These are phyloP conservation scores for Pionites leucogaster DNA, from an alignment of 2,113 vertebrate species.

Conservation along the genomic window DNA sequence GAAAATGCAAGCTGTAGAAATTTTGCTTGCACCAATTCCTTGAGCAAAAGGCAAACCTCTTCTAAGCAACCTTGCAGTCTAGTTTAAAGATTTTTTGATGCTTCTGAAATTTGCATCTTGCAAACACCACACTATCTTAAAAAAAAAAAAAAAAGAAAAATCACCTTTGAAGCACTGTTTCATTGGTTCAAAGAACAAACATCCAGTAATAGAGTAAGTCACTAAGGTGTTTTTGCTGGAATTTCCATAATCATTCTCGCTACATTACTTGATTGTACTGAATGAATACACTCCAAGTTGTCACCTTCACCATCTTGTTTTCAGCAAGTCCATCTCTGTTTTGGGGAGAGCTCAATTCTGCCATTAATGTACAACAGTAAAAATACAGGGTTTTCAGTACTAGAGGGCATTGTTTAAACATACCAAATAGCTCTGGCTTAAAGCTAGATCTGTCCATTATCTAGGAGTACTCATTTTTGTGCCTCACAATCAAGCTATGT, in stretches of 20 bases:
- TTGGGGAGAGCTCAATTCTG: background rate
- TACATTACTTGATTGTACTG: background rate
- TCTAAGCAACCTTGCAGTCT: background rate
- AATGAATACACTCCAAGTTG: background rate
- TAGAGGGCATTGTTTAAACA: background rate
- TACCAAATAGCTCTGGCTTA: background rate
- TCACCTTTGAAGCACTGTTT: background rate
- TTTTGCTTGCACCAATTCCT: background rate
- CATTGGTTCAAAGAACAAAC: background rate
- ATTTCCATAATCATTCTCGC: background rate
- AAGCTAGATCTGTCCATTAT: background rate
- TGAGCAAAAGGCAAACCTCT: background rate
- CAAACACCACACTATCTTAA: background rate
- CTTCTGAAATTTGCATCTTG: background rate
- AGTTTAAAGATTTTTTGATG: background rate
- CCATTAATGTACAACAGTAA: background rate
- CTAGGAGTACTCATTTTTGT: background rate
- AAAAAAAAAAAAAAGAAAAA: background rate
- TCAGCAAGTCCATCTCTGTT: background rate
- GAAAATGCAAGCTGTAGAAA: background rate
- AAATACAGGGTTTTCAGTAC: background rate
- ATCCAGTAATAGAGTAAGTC: background rate
- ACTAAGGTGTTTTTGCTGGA: background rate
- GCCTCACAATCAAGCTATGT: background rate
- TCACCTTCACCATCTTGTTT: background rate